phyloP scores from a whole-genome alignment of 2,888 invertebrate genomes.

The Netelia fuscicornis region DNA sequence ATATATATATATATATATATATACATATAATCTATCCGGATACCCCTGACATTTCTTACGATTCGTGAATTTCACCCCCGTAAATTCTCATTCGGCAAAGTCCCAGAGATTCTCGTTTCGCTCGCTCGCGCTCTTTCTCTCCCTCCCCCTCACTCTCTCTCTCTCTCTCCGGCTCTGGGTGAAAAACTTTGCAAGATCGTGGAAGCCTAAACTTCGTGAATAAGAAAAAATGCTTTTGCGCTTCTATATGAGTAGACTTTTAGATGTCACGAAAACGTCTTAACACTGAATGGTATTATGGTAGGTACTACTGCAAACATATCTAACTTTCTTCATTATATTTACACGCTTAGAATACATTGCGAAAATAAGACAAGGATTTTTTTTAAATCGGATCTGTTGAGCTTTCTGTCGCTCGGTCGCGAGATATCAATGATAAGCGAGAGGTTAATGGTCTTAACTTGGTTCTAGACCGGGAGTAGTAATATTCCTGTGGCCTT shows the following conservation, averaged over 20 bases:
- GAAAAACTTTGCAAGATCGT: slow-evolving; percentile 37
- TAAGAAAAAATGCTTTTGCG: slow-evolving; percentile 23
- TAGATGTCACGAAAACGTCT: slow-evolving; percentile 45
- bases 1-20: slow-evolving; percentile 34
- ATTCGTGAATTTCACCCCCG: slow-evolving; percentile 53
- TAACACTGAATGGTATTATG: not conserved
- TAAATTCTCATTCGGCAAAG: slow-evolving; percentile 49
- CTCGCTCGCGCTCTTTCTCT: slow-evolving; percentile 8
- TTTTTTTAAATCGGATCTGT: not conserved
- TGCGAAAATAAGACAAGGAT: slow-evolving; percentile 1
- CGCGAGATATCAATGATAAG: not conserved
- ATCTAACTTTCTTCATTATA: slow-evolving; percentile 12
- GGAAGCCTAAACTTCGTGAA: slow-evolving; percentile 28
- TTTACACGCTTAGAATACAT: not conserved
- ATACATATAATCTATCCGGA: slow-evolving; percentile 22
- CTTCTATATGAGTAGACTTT: not conserved
- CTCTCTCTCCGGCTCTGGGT: slow-evolving; percentile 43
- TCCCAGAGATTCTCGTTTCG: not conserved
- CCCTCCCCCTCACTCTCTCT: slow-evolving; percentile 29
- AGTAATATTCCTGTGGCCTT: slow-evolving; percentile 1
- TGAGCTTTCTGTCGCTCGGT: not conserved
- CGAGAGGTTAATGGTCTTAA: not conserved
- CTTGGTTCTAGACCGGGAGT: not conserved
- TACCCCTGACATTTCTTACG: slow-evolving; percentile 51
- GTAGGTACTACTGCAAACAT: not conserved